Evolutionary conservation across 1,140 invertebrate species (phyloP).

Genomic region (Microplitis demolitor): DNA sequence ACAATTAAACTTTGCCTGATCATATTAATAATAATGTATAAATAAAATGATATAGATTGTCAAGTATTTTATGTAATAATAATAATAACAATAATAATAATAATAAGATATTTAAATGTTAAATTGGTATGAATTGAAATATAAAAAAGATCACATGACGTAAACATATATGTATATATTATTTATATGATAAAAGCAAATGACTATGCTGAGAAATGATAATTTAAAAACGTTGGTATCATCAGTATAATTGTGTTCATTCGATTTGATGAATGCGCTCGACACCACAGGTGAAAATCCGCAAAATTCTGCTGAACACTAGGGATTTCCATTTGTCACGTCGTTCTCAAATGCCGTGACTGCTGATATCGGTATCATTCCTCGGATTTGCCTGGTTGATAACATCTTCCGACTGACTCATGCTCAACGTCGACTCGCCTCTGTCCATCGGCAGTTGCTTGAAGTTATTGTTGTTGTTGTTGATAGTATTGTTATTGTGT

Average conservation of each 20-base stretch:
- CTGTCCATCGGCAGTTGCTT: constrained; percentile 40
- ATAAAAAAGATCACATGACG: neutral
- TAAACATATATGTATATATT: neutral
- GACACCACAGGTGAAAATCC: constrained; percentile 46
- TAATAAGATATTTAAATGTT: neutral
- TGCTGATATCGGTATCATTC: constrained; percentile 39
- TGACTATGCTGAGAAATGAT: neutral
- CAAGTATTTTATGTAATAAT: neutral
- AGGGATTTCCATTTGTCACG: constrained; percentile 28
- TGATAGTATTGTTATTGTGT: too few relatives aligned
- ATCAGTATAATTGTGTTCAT: neutral
- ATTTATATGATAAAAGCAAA: neutral
- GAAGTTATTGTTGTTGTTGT: constrained; percentile 35
- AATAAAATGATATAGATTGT: neutral
- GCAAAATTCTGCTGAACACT: constrained; percentile 39
- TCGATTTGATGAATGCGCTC: constrained; percentile 33
- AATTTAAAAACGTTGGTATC: neutral
- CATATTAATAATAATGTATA: neutral
- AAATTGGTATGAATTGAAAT: neutral
- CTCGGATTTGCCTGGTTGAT: constrained; percentile 34
- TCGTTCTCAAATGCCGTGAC: constrained; percentile 47
- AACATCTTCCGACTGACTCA: constrained; percentile 32
- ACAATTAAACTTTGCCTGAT: neutral
- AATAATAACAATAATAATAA: neutral
- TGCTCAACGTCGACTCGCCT: constrained; percentile 30